These are phyloP conservation scores for Tenthredo scrophulariae DNA, from an alignment of 2,888 invertebrate species.

Conservation along the genomic window DNA sequence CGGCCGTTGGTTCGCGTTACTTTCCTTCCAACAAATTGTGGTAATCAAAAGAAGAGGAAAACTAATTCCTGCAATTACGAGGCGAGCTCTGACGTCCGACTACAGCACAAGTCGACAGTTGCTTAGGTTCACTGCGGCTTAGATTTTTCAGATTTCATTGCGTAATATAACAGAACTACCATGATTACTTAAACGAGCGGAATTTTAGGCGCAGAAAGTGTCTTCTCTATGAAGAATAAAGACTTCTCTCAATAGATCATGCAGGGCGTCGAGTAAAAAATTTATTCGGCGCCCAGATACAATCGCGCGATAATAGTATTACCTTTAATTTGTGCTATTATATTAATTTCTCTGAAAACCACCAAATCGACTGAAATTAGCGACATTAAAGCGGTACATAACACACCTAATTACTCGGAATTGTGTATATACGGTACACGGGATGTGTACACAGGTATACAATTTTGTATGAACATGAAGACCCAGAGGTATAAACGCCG, in stretches of 20 bases:
- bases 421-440: not conserved
- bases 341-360: not conserved
- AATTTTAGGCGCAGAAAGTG: too few species aligned
- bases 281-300: not conserved
- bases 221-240: too few species aligned
- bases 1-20: not conserved
- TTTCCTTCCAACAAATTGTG: not conserved
- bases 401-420: slow-evolving; percentile 28
- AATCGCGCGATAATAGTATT: not conserved
- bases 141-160: not conserved
- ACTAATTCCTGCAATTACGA: slow-evolving; percentile 8
- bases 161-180: too few species aligned
- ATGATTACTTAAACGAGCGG: too few species aligned
- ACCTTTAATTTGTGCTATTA: not conserved
- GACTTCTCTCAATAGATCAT: not conserved
- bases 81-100: slow-evolving; percentile 1
- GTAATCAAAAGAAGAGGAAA: not conserved
- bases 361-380: slow-evolving; percentile 6
- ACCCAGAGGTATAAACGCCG: not conserved
- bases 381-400: not conserved
- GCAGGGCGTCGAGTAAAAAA: not conserved
- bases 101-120: not conserved
- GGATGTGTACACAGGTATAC: slow-evolving; percentile 1
- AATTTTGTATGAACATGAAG: not conserved
- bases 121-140: not conserved